Base-by-base conservation (phyloP, 1,140 invertebrate genomes). In the Matsumurasca onukii region DNA sequence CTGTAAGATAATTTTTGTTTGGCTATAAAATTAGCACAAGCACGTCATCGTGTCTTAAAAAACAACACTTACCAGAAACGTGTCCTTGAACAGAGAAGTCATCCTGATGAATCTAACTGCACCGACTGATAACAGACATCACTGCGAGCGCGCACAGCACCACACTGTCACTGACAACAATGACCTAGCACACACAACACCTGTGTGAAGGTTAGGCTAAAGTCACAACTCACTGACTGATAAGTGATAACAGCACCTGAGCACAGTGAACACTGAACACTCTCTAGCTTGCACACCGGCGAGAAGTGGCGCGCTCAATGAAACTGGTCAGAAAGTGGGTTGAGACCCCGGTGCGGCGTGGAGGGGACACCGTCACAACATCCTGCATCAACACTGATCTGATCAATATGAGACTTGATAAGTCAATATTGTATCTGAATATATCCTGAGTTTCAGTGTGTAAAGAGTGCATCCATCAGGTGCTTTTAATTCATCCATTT, bases 11-110 rank as follows among this genome's bases (percentile, higher is more conserved):
- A n/a, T n/a, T n/a, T n/a, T n/a, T n/a, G n/a, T n/a, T n/a, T n/a
- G 34, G 17, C 34, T 45, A 45, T 45, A 45, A 45, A n/a, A n/a
- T n/a, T n/a, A n/a, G n/a, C n/a, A n/a, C n/a, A n/a, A n/a, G n/a
- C n/a, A n/a, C n/a, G n/a, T n/a, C n/a, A n/a, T n/a, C n/a, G n/a
- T n/a, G n/a, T n/a, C n/a, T n/a, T n/a, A n/a, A n/a, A n/a, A n/a
- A n/a, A n/a, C n/a, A n/a, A n/a, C n/a, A 45, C 49, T 51, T n/a
- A 51, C 49, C 49, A 22, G 24, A 51, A 51, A 51, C n/a, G 49
- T 51, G 24, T 51, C 49, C 49, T 51, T 51, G 24, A 51, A 51
- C n/a, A 51, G 49, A 17, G 49, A 51, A 17, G 49, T 51, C 49
- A 51, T 51, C 49, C 49, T 51, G 3, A 3, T 20, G 3, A 51